phyloP scores from a whole-genome alignment of 2,113 vertebrate genomes.

The Eleginops maclovinus region DNA sequence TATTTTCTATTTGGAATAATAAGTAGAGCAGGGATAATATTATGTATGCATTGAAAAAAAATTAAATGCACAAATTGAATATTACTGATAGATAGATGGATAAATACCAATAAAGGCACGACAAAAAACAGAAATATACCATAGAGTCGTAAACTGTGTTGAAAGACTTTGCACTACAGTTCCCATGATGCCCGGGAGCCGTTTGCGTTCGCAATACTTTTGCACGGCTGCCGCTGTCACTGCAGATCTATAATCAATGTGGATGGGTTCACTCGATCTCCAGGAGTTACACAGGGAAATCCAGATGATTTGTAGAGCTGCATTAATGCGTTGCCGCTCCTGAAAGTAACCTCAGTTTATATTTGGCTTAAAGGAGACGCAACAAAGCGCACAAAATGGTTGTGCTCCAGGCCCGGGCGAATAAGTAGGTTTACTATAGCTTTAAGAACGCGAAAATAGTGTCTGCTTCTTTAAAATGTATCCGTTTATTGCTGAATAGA shows the following conservation, averaged over 20 bases:
- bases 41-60: not conserved
- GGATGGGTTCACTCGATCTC: not conserved
- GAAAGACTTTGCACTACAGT: conserved; percentile 47
- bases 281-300: not conserved
- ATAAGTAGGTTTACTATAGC: conserved; percentile 83
- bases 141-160: not conserved
- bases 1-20: not conserved
- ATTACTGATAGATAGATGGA: no score
- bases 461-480: conserved; percentile 85
- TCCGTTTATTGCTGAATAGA: conserved; percentile 76
- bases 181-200: conserved; percentile 63
- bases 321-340: conserved; percentile 40
- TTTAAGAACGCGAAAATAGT: conserved; percentile 85
- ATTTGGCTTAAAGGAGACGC: conserved; percentile 89
- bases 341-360: conserved; percentile 65
- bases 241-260: conserved; percentile 55
- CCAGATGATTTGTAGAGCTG: conserved; percentile 49
- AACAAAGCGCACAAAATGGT: conserved; percentile 82
- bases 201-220: not conserved
- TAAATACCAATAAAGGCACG: no score
- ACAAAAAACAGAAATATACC: not conserved
- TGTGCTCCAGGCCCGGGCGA: conserved; percentile 59
- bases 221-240: conserved; percentile 6
- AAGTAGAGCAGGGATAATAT: no score
- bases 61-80: no score